Percentiles rank a stretch among this genome's conserved stretches.
Evolutionary conservation across 2,888 invertebrate genomes (phyloP).

Genomic region (Campoletis raptor): DNA sequence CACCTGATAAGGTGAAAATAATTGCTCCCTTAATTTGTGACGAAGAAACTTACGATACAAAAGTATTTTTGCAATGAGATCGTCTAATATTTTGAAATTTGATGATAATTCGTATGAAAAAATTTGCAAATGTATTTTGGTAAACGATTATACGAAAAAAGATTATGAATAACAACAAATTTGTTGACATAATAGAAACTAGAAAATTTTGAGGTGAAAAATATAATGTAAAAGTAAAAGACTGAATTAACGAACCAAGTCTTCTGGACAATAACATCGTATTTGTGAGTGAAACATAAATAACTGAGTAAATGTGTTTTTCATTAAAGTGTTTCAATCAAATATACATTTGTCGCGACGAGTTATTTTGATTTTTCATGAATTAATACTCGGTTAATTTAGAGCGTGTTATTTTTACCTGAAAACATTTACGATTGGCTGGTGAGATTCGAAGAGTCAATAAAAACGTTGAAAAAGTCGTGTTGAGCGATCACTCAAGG

Average conservation of each 20-base stretch:
- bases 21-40: not conserved
- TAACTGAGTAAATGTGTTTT: not conserved
- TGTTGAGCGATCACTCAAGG: not conserved
- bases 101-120: not conserved
- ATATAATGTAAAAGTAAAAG: conserved; percentile 5
- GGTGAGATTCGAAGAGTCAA: not conserved
- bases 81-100: not conserved
- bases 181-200: not conserved
- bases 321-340: not conserved
- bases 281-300: not conserved
- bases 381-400: not conserved
- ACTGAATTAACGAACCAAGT: conserved; percentile 16
- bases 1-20: not conserved
- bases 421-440: conserved; percentile 11
- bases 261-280: conserved; percentile 16
- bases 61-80: conserved; percentile 4
- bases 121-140: conserved; percentile 7
- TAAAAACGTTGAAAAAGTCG: not conserved
- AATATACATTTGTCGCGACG: not conserved
- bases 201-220: conserved; percentile 1
- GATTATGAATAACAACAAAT: not conserved
- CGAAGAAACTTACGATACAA: not conserved
- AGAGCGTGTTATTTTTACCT: conserved; percentile 27
- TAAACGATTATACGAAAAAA: not conserved
- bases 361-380: not conserved